Base-by-base conservation (phyloP, 2,888 invertebrate genomes). In the Prenolepis imparis region DNA sequence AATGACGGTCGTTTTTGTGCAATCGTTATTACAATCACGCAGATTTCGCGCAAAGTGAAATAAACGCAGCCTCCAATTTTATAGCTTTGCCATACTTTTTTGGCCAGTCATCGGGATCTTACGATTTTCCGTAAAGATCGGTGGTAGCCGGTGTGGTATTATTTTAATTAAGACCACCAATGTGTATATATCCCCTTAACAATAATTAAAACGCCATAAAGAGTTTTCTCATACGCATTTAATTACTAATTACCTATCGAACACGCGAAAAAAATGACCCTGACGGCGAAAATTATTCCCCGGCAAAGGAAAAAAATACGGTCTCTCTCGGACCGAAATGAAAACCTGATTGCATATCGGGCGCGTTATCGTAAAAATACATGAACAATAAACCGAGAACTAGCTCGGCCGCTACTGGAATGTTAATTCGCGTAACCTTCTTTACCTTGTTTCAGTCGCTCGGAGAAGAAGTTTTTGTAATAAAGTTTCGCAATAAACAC, bases 11-110 rank as follows among this genome's bases (percentile, higher is more conserved):
- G 82, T 82, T 84, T 75, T 82, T 57, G 24, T 28, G 36, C 72
- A 70, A 84, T 66, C 75, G 83, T 84, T 83, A 77, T 41, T 55
- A 59, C 64, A 72, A 39, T 80, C 67, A 12, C 28, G 59, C 61
- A 52, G 21, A 59, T 18, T 36, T 36, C 32, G 70, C 64, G 21
- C 72, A 48, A 64, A 64, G 59, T 18, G 70, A 77, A 59, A 77
- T 72, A 61, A 66, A 84, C 55, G n/a, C n/a, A 44, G 64, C 64
- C 39, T 64, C 57, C 77, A 66, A 70, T 57, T 83, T 83, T 83
- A 77, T 63, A 66, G 82, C 72, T 39, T 77, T 68, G 24, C 68
- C 44, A 66, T 70, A 12, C 28, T 52, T 73, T 3, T n/a, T 24
- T 39, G 15, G 39, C 32, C 74, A 61, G 9, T 12, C 21, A 28